These are phyloP conservation scores for Antennarius maculatus DNA, from an alignment of 2,797 vertebrate genomes.

Conservation along the genomic window DNA sequence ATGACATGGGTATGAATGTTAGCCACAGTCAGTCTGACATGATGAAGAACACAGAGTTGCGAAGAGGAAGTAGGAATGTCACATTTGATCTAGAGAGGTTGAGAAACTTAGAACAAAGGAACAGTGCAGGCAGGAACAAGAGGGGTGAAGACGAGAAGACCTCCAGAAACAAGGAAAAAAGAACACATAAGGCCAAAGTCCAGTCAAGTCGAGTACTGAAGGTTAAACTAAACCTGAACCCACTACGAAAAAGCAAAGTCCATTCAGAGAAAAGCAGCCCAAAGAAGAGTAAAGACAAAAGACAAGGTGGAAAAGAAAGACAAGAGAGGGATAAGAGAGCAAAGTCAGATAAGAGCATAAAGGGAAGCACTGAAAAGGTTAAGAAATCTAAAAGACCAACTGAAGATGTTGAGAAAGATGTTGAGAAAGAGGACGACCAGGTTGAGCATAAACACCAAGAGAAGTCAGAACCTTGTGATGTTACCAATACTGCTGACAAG, in stretches of 20 bases:
- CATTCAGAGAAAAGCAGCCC: conserved; percentile 58
- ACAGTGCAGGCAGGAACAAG: neutral
- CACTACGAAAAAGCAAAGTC: conserved; percentile 81
- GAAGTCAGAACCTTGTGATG: neutral
- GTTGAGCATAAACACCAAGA: neutral
- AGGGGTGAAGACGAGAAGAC: conserved; percentile 6
- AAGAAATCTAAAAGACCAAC: conserved; percentile 35
- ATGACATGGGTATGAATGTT: conserved; percentile 52
- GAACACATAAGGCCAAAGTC: conserved; percentile 58
- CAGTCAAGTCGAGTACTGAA: conserved; percentile 69
- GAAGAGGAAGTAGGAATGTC: conserved; percentile 73
- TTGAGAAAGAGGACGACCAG: conserved; percentile 9
- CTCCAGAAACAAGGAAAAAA: conserved; percentile 31
- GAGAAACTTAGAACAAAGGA: conserved; percentile 19
- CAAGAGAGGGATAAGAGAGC: conserved; percentile 11
- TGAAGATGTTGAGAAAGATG: conserved; percentile 10
- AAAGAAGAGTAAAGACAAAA: conserved; percentile 52
- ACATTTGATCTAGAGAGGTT: conserved; percentile 75
- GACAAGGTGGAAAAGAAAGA: conserved; percentile 22
- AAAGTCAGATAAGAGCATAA: conserved; percentile 29
- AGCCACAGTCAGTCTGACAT: conserved; percentile 56
- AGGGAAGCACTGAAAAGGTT: conserved; percentile 15
- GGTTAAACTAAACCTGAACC: conserved; percentile 85
- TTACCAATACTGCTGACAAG: neutral
- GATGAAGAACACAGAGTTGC: conserved; percentile 28